A percentile compares a stretch with the other conserved stretches of the same genome.
Conservation (phyloP, 2,888 invertebrate species). For the Pseudococcus viburni region DNA sequence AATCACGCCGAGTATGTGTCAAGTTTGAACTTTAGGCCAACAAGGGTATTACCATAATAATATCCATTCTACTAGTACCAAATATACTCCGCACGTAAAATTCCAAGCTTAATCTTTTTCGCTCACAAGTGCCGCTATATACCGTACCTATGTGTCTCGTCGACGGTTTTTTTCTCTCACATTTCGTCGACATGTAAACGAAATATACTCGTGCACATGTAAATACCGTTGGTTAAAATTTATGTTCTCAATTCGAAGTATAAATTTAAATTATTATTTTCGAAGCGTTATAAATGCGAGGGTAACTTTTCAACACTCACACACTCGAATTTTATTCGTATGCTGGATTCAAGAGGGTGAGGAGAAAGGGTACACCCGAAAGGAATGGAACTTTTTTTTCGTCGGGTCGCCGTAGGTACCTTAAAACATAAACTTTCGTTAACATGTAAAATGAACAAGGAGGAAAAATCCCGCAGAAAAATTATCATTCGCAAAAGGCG, state of each 20-base stretch:
- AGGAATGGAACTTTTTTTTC: neutral
- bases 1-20: slow-evolving; percentile 36
- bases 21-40: slow-evolving; percentile 35
- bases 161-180: neutral
- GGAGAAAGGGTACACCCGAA: neutral
- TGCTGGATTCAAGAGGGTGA: neutral
- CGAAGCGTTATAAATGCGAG: slow-evolving; percentile 46
- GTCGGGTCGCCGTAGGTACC: neutral
- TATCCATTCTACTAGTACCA: slow-evolving; percentile 9
- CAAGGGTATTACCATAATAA: slow-evolving; percentile 25
- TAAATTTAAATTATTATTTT: slow-evolving; percentile 58
- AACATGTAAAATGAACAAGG: slow-evolving; percentile 27
- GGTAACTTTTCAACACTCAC: slow-evolving; percentile 39
- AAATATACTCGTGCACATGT: slow-evolving; percentile 32
- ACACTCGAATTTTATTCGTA: neutral
- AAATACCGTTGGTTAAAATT: slow-evolving; percentile 43
- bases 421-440: slow-evolving; percentile 50
- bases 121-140: neutral
- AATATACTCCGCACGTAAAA: slow-evolving; percentile 34
- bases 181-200: slow-evolving; percentile 41
- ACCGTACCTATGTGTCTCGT: neutral
- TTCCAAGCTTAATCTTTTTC: slow-evolving; percentile 19
- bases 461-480: slow-evolving; percentile 40
- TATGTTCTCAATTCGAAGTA: slow-evolving; percentile 40
- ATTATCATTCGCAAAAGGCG: slow-evolving; percentile 37